Percentiles rank a stretch among this genome's conserved stretches.
Conservation (phyloP, 1,140 invertebrate genomes). For the Tetragnatha versicolor region DNA sequence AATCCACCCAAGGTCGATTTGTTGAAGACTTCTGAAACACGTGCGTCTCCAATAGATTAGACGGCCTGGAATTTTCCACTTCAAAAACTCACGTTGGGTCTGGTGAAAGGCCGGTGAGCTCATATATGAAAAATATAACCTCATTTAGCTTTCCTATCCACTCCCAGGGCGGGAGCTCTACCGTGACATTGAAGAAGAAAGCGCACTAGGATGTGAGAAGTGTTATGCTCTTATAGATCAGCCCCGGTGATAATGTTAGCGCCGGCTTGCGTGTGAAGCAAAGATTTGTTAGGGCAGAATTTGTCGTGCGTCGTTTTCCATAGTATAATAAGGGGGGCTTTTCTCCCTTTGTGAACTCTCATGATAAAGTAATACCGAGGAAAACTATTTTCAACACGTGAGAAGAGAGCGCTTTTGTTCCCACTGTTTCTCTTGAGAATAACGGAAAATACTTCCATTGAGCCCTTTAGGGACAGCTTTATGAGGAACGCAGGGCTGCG, state of each 20-base stretch:
- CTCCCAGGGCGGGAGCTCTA: not conserved
- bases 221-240: constrained; percentile 25
- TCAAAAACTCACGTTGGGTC: not conserved
- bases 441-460: not conserved
- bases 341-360: constrained; percentile 9
- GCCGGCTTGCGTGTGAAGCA: constrained; percentile 1
- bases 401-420: constrained; percentile 25
- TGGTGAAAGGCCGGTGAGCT: not conserved
- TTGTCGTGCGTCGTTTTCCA: constrained; percentile 30
- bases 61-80: not conserved
- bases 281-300: constrained; percentile 34
- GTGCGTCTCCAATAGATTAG: too few species aligned
- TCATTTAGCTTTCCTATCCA: constrained; percentile 31
- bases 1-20: too few species aligned
- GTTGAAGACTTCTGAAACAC: too few species aligned
- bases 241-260: constrained; percentile 2
- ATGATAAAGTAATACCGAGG: constrained; percentile 37
- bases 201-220: constrained; percentile 22
- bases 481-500: not conserved
- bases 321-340: constrained; percentile 28
- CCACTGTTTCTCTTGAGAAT: not conserved
- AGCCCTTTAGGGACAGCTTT: constrained; percentile 4
- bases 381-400: constrained; percentile 43
- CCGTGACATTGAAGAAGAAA: constrained; percentile 34
- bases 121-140: constrained; percentile 19